Evolutionary conservation across 2,888 invertebrate genomes (phyloP).

Genomic region (Epinotia ramella): DNA sequence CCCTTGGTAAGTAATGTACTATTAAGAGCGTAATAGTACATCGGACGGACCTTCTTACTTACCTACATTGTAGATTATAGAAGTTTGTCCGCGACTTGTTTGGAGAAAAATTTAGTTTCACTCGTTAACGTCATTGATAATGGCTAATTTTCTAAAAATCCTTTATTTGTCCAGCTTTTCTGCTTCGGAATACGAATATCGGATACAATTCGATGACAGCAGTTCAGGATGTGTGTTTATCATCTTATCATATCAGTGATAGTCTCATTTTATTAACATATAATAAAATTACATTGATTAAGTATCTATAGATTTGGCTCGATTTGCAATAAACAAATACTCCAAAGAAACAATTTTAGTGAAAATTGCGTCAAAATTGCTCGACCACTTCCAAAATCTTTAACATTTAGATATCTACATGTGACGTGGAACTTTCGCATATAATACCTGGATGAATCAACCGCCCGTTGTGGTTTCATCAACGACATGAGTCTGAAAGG

Average conservation of each 20-base stretch:
- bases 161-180: neutral
- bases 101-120: neutral
- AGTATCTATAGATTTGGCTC: neutral
- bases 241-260: neutral
- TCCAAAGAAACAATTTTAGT: neutral
- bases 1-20: too few relatives aligned
- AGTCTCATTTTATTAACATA: neutral
- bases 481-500: neutral
- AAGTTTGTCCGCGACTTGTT: neutral
- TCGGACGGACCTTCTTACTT: too few relatives aligned
- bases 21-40: too few relatives aligned
- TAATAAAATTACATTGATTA: neutral
- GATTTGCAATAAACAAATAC: neutral
- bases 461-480: neutral
- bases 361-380: neutral
- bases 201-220: neutral
- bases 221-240: neutral
- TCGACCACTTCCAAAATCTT: neutral
- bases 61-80: neutral
- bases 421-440: neutral
- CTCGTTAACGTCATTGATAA: neutral
- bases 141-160: neutral
- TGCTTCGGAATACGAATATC: neutral
- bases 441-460: slow-evolving; percentile 11
- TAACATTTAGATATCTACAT: neutral